Evolutionary conservation across 2,797 vertebrate genomes (phyloP).

Genomic region (Trichosurus vulpecula): DNA sequence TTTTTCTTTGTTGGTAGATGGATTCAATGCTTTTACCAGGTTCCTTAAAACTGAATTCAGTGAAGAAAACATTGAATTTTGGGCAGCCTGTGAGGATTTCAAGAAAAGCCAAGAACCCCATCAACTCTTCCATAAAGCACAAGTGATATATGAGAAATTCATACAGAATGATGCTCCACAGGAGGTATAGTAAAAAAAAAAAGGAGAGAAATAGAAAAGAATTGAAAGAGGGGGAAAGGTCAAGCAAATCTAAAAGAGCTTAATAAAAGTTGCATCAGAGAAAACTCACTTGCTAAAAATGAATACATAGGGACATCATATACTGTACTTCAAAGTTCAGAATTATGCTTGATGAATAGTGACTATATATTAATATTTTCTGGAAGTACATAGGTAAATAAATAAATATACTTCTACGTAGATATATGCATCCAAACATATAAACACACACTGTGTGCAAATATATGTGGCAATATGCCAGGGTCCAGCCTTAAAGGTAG

Average conservation of each 20-base stretch:
- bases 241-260: neutral
- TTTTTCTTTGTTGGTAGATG: constrained; percentile 82
- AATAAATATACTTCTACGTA: neutral
- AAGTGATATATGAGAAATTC: constrained; percentile 92
- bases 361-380: constrained; percentile 14
- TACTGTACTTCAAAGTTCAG: constrained; percentile 18
- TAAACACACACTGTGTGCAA: neutral
- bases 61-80: constrained; percentile 98
- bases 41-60: constrained; percentile 97
- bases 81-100: constrained; percentile 96
- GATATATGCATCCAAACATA: neutral
- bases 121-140: constrained; percentile 91
- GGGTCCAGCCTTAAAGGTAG: neutral
- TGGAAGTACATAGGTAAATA: neutral
- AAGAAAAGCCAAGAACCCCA: constrained; percentile 89
- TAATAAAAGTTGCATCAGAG: constrained; percentile 24
- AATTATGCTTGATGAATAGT: constrained; percentile 8
- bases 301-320: neutral
- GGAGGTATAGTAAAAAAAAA: constrained; percentile 89
- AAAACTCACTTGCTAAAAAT: constrained; percentile 27
- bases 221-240: neutral
- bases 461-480: neutral
- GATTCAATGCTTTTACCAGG: constrained; percentile 90
- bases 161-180: constrained; percentile 92
- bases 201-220: neutral